phyloP scores from a whole-genome alignment of 1,140 invertebrate species.

The Sminthurides bifidus region DNA sequence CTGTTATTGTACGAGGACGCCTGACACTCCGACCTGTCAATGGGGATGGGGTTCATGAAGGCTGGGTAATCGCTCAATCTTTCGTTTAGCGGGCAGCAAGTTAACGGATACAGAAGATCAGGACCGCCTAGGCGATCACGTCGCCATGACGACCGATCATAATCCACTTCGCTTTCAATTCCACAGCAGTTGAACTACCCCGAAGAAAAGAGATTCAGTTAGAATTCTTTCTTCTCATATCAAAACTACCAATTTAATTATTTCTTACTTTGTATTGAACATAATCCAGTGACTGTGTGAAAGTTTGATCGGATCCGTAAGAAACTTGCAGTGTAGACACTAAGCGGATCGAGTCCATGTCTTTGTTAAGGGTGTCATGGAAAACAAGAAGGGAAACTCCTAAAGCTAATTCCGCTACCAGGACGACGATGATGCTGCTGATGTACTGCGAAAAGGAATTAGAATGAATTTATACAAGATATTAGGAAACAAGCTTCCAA shows the following conservation, averaged over 20 bases:
- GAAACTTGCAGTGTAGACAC: conserved; percentile 56
- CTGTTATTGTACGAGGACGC: conserved; percentile 47
- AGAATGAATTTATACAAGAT: neutral
- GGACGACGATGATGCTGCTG: conserved; percentile 51
- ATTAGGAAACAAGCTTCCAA: neutral
- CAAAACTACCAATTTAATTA: neutral
- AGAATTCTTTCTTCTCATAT: neutral
- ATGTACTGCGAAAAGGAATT: conserved; percentile 51
- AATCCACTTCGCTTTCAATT: conserved; percentile 62
- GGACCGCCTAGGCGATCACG: conserved; percentile 55
- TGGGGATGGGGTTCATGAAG: conserved; percentile 62
- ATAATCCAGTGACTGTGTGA: conserved; percentile 66
- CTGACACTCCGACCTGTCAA: conserved; percentile 58
- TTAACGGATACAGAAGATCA: conserved; percentile 59
- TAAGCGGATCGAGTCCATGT: conserved; percentile 51
- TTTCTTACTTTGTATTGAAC: conserved; percentile 49
- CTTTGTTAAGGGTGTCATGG: conserved; percentile 61
- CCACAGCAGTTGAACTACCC: conserved; percentile 69
- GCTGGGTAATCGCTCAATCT: conserved; percentile 38
- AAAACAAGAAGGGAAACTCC: conserved; percentile 62
- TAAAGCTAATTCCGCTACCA: conserved; percentile 56
- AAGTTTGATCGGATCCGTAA: conserved; percentile 60
- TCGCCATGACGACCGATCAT: conserved; percentile 67
- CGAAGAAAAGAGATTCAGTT: neutral
- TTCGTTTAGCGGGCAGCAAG: conserved; percentile 62